phyloP scores from a whole-genome alignment of 2,113 vertebrate genomes.

The Chloebia gouldiae region DNA sequence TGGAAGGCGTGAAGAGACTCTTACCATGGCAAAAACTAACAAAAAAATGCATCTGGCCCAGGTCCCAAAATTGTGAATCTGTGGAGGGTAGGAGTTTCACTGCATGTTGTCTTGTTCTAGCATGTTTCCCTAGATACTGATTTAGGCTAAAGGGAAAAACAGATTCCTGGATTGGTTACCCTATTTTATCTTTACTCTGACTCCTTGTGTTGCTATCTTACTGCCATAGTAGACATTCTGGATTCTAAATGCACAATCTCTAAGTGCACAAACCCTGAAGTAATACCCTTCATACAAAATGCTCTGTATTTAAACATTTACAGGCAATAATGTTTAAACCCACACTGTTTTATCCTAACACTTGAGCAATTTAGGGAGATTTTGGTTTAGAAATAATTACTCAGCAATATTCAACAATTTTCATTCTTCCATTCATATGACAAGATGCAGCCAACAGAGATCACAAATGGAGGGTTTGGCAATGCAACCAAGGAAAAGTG shows the following conservation, averaged over 20 bases:
- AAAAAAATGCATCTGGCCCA: not conserved
- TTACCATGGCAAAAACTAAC: not conserved
- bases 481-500: not conserved
- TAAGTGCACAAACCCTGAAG: not conserved
- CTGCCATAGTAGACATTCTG: not conserved
- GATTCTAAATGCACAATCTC: not conserved
- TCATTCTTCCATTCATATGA: not conserved
- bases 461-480: not conserved
- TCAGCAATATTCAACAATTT: not conserved
- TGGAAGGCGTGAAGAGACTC: not conserved
- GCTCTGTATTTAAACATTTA: not conserved
- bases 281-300: not conserved
- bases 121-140: not conserved
- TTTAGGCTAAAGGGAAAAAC: not conserved
- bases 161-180: not conserved
- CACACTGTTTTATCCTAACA: not conserved
- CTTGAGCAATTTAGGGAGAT: not conserved
- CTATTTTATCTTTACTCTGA: not conserved
- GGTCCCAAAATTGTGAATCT: not conserved
- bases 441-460: not conserved
- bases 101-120: not conserved
- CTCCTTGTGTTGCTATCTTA: not conserved
- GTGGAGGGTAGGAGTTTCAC: not conserved
- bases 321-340: not conserved
- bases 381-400: not conserved